These are phyloP conservation scores for Drosophila pectinifera DNA, from an alignment of 1,140 invertebrate genomes.

Conservation along the genomic window DNA sequence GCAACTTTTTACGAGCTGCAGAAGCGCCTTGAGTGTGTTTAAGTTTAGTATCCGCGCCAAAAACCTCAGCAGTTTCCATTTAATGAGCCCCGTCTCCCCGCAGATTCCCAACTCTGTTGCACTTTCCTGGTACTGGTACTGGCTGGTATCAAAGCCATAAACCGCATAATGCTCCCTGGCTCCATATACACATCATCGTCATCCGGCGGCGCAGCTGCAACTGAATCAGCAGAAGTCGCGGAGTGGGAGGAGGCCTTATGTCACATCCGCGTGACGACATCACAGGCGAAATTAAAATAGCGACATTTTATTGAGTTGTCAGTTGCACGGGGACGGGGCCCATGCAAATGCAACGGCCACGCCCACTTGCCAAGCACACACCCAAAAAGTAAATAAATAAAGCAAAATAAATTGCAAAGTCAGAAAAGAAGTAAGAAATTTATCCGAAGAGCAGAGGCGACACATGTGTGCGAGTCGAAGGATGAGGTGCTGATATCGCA, in stretches of 20 bases:
- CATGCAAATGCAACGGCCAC: conserved; percentile 69
- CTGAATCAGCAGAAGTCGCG: conserved; percentile 46
- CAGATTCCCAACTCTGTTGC: conserved; percentile 41
- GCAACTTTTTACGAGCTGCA: conserved; percentile 25
- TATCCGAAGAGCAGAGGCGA: conserved; percentile 30
- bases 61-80: conserved; percentile 22
- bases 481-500: conserved; percentile 75
- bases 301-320: conserved; percentile 82
- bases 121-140: conserved; percentile 38
- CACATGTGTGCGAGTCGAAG: conserved; percentile 44
- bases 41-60: conserved; percentile 20
- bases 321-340: conserved; percentile 56
- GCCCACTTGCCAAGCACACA: conserved; percentile 55
- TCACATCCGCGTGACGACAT: conserved; percentile 67
- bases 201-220: conserved; percentile 43
- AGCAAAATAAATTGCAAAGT: conserved; percentile 17
- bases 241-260: conserved; percentile 31
- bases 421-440: conserved; percentile 22
- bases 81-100: conserved; percentile 20
- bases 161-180: conserved; percentile 61
- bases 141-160: conserved; percentile 63
- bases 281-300: conserved; percentile 71
- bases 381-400: conserved; percentile 52
- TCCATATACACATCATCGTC: conserved; percentile 77
- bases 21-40: conserved; percentile 7